Evolutionary conservation across 2,888 invertebrate species (phyloP), one percentile per base, ranked within the genome.

Genomic region (Minunthozetes semirufus): DNA sequence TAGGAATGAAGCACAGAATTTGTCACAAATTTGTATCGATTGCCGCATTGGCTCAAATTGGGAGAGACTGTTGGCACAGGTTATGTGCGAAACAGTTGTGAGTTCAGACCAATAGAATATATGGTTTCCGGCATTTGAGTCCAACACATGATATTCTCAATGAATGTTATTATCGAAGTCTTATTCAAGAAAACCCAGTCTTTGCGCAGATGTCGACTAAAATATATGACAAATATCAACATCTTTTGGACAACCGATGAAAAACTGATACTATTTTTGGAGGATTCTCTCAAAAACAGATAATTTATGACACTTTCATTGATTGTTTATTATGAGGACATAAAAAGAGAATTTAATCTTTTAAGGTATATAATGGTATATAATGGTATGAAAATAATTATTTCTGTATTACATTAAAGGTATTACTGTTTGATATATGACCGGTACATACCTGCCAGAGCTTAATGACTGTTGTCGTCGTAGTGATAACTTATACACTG

Each of bases 11-110:
- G 25, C 13, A 50, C 4, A 56, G 56, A 19, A 25, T 56, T 56
- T 56, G 56, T 56, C 56, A 25, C 56, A 56, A 48, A 48, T 48
- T 15, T n/a, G n/a, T 56, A 56, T 56, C 56, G 56, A 56, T 56
- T 56, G 56, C 56, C 56, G 56, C 56, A 56, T 56, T 56, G 22
- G 56, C 56, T 19, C 25, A 53, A 56, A 4, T 17, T 48, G 17
- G 48, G 15, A 48, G 15, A 53, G 8, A 56, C n/a, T 56, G 56
- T 25, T 56, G 56, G 56, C 56, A 8, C 19, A 56, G 56, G 25
- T 25, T 56, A 56, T 56, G 56, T 56, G 56, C n/a, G 11, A 56
- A 48, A 17, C 13, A n/a, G 17, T 17, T 48, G 13, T 9, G 48
- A 48, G 48, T 48, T 48, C n/a, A 56, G 3, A 25, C n/a, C 3